Percentiles rank a stretch among this genome's conserved stretches.
Conservation (phyloP, 2,113 vertebrate genomes). For the Sinosuthora webbiana region DNA sequence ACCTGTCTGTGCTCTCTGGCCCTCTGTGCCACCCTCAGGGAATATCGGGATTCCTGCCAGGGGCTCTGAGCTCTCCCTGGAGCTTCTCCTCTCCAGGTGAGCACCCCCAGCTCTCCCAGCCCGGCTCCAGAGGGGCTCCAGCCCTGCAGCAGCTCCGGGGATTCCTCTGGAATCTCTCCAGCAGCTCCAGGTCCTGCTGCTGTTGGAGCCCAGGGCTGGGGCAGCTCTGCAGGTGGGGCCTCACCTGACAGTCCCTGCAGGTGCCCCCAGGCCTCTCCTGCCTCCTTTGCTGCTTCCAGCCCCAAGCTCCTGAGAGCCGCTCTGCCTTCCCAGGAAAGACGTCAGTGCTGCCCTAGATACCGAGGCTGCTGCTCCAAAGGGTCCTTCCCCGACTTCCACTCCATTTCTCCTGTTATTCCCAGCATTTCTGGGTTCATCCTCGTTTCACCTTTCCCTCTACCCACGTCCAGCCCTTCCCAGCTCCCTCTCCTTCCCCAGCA, state of each 20-base stretch:
- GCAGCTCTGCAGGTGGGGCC: neutral
- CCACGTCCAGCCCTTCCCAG: neutral
- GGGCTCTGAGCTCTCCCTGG: neutral
- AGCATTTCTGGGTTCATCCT: neutral
- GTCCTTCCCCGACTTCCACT: neutral
- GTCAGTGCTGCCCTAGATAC: constrained; percentile 36
- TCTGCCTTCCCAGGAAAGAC: neutral
- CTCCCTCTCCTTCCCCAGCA: neutral
- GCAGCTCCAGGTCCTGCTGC: neutral
- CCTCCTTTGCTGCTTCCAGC: neutral
- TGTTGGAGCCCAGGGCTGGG: neutral
- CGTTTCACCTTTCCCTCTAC: neutral
- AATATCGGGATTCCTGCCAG: neutral
- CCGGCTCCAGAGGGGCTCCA: neutral
- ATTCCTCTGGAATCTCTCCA: rapidly evolving
- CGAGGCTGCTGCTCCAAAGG: neutral
- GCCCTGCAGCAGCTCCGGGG: neutral
- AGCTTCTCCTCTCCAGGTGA: neutral
- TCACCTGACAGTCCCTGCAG: neutral
- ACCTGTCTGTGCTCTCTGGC: too few relatives aligned
- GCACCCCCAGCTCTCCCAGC: neutral
- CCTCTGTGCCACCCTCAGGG: too few relatives aligned
- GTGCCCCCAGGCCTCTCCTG: neutral
- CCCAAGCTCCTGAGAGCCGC: neutral
- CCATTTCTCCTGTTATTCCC: neutral